Evolutionary conservation across 2,888 invertebrate species (phyloP).

Genomic region (Drosophila paranaensis): DNA sequence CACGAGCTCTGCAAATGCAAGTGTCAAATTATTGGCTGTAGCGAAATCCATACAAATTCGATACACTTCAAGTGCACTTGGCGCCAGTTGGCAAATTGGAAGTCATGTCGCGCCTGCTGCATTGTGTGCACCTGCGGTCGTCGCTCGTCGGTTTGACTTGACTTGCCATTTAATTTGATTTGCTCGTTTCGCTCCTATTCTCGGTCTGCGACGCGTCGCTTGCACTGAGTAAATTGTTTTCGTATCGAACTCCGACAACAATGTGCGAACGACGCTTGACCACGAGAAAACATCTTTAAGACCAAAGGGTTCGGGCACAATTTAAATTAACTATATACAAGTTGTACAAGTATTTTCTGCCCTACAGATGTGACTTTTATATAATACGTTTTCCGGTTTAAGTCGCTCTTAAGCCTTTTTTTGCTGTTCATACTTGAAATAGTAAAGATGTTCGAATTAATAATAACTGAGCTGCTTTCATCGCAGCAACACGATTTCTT

Average conservation of each 20-base stretch:
- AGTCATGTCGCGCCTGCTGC: constrained; percentile 7
- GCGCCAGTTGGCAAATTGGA: constrained; percentile 56
- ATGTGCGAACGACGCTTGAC: background rate
- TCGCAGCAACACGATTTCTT: background rate
- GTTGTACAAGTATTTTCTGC: background rate
- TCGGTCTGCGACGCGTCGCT: constrained; percentile 2
- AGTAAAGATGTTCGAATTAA: background rate
- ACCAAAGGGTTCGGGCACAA: background rate
- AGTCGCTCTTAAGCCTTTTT: no score
- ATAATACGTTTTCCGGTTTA: background rate
- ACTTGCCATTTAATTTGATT: constrained; percentile 19
- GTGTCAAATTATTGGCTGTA: constrained; percentile 76
- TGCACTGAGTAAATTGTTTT: constrained; percentile 13
- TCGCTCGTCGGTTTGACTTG: constrained; percentile 13
- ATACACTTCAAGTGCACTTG: constrained; percentile 76
- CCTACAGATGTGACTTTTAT: background rate
- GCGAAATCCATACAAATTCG: constrained; percentile 72
- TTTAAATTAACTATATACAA: background rate
- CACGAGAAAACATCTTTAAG: background rate
- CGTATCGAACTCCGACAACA: background rate
- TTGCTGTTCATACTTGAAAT: background rate
- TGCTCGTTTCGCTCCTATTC: constrained; percentile 32
- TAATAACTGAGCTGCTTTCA: background rate
- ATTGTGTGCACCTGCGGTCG: constrained; percentile 26
- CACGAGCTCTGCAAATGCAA: constrained; percentile 42